These are phyloP conservation scores for Dermatemys mawii DNA, from an alignment of 2,113 vertebrate genomes.

Conservation along the genomic window DNA sequence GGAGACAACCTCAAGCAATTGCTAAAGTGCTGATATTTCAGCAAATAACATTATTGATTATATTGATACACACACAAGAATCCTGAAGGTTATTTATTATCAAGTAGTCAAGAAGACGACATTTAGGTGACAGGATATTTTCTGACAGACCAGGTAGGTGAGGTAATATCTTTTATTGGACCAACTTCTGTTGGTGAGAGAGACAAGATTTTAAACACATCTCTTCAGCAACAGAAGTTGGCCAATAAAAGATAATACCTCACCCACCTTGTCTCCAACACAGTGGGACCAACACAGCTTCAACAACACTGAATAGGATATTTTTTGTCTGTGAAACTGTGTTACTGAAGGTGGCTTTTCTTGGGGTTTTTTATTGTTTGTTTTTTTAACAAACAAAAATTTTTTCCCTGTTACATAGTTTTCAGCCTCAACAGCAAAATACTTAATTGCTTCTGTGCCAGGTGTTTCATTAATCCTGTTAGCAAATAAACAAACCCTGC, in stretches of 20 bases:
- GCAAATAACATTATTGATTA: not conserved
- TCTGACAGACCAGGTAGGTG: too few species aligned
- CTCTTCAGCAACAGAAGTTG: not conserved
- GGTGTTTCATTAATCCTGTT: slow-evolving; percentile 76
- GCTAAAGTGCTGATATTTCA: not conserved
- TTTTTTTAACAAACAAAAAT: not conserved
- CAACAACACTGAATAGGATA: not conserved
- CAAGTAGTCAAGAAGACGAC: not conserved
- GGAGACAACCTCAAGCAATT: not conserved
- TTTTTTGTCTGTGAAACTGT: slow-evolving; percentile 9
- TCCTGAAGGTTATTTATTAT: not conserved
- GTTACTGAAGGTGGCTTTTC: not conserved
- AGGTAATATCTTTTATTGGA: too few species aligned
- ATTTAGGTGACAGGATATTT: not conserved
- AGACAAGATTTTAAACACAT: not conserved
- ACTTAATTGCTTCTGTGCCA: slow-evolving; percentile 73
- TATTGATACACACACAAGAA: not conserved
- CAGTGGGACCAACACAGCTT: not conserved
- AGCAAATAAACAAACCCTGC: slow-evolving; percentile 68
- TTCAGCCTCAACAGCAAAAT: slow-evolving; percentile 73
- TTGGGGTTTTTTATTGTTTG: not conserved
- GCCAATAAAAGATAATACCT: not conserved
- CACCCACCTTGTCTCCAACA: not conserved
- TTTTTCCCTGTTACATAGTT: slow-evolving; percentile 53
- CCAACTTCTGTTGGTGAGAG: not conserved